These are phyloP conservation scores for Gryllus bimaculatus DNA, from an alignment of 1,140 invertebrate species.

Conservation along the genomic window DNA sequence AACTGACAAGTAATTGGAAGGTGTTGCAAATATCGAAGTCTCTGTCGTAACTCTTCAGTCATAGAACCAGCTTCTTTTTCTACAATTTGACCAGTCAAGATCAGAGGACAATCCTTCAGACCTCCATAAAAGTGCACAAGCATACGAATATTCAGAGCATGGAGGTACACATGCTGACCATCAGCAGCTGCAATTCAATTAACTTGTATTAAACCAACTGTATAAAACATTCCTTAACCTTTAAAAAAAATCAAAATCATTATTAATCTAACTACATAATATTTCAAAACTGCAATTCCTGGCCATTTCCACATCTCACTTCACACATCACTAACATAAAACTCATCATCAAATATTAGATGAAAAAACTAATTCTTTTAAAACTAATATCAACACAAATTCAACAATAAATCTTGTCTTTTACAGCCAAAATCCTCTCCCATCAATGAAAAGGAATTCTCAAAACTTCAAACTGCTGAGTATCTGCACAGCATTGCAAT, in stretches of 20 bases:
- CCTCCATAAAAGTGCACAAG: constrained; percentile 75
- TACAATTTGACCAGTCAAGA: constrained; percentile 62
- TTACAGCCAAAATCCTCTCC: too few species aligned
- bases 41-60: constrained; percentile 64
- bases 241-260: background rate
- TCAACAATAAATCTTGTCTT: too few species aligned
- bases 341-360: too few species aligned
- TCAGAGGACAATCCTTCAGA: constrained; percentile 65
- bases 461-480: too few species aligned
- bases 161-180: constrained; percentile 87
- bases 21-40: constrained; percentile 76
- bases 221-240: background rate
- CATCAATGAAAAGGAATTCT: too few species aligned
- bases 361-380: too few species aligned
- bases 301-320: too few species aligned
- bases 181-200: constrained; percentile 53
- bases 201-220: background rate
- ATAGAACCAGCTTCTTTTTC: constrained; percentile 78
- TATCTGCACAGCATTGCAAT: too few species aligned
- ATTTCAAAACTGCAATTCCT: too few species aligned
- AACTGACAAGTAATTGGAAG: constrained; percentile 83
- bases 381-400: too few species aligned
- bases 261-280: background rate
- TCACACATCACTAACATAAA: too few species aligned
- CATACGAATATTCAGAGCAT: constrained; percentile 85